Conservation (phyloP, 2,113 vertebrate species). For the Prionailurus viverrinus region DNA sequence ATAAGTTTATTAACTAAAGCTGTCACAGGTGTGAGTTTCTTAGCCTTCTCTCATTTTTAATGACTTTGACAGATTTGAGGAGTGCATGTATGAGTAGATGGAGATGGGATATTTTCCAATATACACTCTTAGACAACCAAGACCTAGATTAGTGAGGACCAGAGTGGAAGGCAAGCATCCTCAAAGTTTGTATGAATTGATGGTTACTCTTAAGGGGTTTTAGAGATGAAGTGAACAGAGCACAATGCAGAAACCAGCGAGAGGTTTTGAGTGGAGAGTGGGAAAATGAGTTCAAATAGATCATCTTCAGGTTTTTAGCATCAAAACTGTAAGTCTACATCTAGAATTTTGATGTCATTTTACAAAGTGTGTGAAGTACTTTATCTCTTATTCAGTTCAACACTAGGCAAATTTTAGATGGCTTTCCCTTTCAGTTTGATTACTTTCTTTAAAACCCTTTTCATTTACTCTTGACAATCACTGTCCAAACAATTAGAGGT, state of each 20-base stretch:
- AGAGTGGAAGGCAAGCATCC: background rate
- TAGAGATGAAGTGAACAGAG: background rate
- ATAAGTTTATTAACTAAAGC: background rate
- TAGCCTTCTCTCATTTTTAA: background rate
- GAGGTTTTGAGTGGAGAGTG: background rate
- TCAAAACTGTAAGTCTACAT: background rate
- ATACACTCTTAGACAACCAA: background rate
- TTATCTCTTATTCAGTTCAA: background rate
- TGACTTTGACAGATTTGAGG: background rate
- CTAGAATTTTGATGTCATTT: background rate
- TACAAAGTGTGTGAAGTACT: background rate
- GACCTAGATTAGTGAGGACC: background rate
- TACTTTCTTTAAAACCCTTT: background rate
- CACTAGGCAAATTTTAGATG: background rate
- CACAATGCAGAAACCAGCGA: accelerated
- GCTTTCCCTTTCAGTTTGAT: background rate
- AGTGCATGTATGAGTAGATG: background rate
- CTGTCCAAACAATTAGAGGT: background rate
- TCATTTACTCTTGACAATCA: background rate
- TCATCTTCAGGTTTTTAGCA: background rate
- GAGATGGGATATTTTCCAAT: background rate
- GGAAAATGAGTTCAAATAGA: background rate
- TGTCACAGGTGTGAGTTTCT: background rate
- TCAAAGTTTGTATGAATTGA: background rate
- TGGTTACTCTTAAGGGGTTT: background rate